These are phyloP conservation scores for Rostratula benghalensis DNA, from an alignment of 2,113 vertebrate species.

Conservation along the genomic window DNA sequence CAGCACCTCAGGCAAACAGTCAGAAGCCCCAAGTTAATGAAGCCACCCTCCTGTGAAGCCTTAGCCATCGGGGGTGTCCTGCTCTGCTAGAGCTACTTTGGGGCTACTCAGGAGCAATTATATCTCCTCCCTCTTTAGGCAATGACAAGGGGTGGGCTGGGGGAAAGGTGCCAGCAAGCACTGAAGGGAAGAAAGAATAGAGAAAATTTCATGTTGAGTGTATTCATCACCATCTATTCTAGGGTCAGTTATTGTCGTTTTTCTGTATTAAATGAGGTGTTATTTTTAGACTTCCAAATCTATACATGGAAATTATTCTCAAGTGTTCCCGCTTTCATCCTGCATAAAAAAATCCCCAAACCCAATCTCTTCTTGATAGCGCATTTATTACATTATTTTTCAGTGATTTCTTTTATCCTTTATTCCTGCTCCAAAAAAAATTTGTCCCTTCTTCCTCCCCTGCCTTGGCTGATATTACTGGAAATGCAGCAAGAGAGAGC, in stretches of 20 bases:
- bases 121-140: not conserved
- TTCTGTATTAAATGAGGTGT: not conserved
- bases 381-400: not conserved
- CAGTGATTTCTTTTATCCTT: not conserved
- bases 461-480: not conserved
- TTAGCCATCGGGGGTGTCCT: not conserved
- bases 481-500: not conserved
- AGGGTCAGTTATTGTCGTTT: not conserved
- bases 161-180: not conserved
- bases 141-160: not conserved
- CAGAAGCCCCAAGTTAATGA: accelerated
- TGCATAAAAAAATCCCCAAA: not conserved
- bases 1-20: not conserved
- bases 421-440: not conserved
- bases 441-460: not conserved
- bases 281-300: constrained; percentile 57
- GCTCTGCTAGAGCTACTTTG: not conserved
- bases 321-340: constrained; percentile 23
- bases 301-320: constrained; percentile 44
- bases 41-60: not conserved
- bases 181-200: constrained; percentile 18
- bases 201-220: constrained; percentile 15
- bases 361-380: not conserved
- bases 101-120: not conserved
- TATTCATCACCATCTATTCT: constrained; percentile 27